A percentile compares a stretch with the other conserved stretches of the same genome.
These are phyloP conservation scores for Montifringilla adamsi DNA, from an alignment of 2,113 vertebrate species.

Conservation along the genomic window DNA sequence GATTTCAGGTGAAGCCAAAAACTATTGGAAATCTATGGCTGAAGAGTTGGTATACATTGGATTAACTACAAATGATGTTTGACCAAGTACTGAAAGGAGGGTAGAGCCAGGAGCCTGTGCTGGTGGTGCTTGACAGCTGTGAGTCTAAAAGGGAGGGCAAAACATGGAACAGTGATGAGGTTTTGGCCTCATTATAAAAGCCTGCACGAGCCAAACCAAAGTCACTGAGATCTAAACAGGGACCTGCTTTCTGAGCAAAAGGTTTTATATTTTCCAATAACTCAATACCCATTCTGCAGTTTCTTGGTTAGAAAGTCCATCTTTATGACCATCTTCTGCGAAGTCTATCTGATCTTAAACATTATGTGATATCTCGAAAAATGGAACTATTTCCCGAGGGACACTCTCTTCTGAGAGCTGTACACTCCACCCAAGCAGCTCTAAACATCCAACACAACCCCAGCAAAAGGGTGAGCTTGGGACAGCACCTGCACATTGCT, in stretches of 20 bases:
- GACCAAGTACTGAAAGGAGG: not conserved
- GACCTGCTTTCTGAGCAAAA: not conserved
- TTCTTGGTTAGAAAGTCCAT: not conserved
- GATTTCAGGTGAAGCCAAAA: not conserved
- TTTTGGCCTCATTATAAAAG: not conserved
- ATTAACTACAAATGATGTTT: not conserved
- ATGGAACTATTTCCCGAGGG: not conserved
- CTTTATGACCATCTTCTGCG: not conserved
- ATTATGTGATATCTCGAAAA: not conserved
- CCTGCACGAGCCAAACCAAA: not conserved
- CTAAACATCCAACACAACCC: not conserved
- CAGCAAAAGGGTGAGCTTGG: not conserved
- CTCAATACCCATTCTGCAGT: not conserved
- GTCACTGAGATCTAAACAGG: not conserved
- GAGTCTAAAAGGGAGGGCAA: not conserved
- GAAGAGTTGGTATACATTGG: not conserved
- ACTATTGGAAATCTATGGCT: not conserved
- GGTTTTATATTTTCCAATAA: not conserved
- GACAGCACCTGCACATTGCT: fast-evolving
- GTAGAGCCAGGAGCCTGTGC: not conserved
- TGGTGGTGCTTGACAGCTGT: not conserved
- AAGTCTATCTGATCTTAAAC: not conserved
- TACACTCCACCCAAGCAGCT: fast-evolving
- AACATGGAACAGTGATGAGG: not conserved
- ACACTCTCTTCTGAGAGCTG: not conserved